Percentiles rank a stretch among this genome's conserved stretches.
These are phyloP conservation scores for Echinarachnius parma DNA, from an alignment of 53 echinoderm and acorn worm genomes.

Conservation along the genomic window DNA sequence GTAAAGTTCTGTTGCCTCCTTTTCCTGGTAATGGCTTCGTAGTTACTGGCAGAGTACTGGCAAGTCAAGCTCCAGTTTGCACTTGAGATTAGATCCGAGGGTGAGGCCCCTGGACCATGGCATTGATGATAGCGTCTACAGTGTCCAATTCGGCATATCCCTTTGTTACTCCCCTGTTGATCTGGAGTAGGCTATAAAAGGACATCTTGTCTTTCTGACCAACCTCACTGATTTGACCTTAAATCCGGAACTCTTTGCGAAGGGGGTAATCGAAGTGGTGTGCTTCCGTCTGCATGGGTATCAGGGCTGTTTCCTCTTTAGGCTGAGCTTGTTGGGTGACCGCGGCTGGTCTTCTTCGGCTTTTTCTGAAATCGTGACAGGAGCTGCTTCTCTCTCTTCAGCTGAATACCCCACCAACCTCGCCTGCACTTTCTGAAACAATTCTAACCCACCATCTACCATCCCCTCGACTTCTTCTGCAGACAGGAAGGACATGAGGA, in stretches of 20 bases:
- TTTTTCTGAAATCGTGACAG: too few relatives aligned
- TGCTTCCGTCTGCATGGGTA: too few relatives aligned
- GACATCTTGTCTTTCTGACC: conserved; percentile 59
- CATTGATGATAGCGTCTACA: conserved; percentile 41
- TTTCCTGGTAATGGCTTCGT: conserved; percentile 45
- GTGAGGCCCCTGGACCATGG: conserved; percentile 32
- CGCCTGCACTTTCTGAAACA: not conserved
- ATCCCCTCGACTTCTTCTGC: not conserved
- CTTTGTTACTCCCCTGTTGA: conserved; percentile 41
- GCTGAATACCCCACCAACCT: too few relatives aligned
- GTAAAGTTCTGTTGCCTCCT: conserved; percentile 55
- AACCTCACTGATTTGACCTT: conserved; percentile 52
- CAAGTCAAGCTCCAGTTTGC: conserved; percentile 26
- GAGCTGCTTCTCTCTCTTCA: too few relatives aligned
- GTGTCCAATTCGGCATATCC: conserved; percentile 50
- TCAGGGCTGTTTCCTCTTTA: too few relatives aligned
- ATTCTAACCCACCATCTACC: not conserved
- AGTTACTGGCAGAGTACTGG: conserved; percentile 11
- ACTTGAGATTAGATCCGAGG: conserved; percentile 47
- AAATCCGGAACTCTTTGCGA: not conserved
- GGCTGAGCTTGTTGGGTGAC: too few relatives aligned
- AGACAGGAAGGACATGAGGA: too few relatives aligned
- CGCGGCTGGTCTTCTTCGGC: too few relatives aligned
- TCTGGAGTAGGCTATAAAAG: conserved; percentile 55
- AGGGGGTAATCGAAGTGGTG: too few relatives aligned